Evolutionary conservation across 1,140 invertebrate genomes (phyloP).

Genomic region (Solenopsis invicta): DNA sequence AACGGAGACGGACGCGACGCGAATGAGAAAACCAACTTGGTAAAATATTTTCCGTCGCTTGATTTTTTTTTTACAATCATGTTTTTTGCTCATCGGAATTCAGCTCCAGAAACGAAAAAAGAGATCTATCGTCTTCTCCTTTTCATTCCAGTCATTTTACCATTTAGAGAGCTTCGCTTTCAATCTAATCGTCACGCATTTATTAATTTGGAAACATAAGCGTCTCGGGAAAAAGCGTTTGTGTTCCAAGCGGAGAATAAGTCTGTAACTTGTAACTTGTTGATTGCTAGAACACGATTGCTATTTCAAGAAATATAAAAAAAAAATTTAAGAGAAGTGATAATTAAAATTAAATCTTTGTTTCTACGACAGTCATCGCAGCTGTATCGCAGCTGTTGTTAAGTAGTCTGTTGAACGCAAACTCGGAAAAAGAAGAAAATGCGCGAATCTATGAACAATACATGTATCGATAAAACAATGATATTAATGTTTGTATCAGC

Average conservation of each 20-base stretch:
- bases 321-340: not conserved
- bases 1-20: not conserved
- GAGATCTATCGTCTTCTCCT: not conserved
- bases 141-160: not conserved
- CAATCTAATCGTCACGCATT: constrained; percentile 1
- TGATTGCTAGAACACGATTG: not conserved
- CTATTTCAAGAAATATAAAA: not conserved
- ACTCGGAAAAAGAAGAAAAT: not conserved
- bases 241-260: not conserved
- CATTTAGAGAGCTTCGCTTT: not conserved
- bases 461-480: not conserved
- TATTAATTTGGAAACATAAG: constrained; percentile 22
- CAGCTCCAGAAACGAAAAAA: constrained; percentile 5
- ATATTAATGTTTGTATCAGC: not conserved
- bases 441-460: not conserved
- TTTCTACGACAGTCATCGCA: not conserved
- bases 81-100: not conserved
- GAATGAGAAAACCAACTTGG: not conserved
- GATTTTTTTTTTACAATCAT: constrained; percentile 30
- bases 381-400: not conserved
- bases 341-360: constrained; percentile 5
- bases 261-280: not conserved
- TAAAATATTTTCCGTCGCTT: constrained; percentile 2
- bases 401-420: not conserved
- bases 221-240: not conserved